phyloP scores from a whole-genome alignment of 1,140 invertebrate species.

The Trissolcus basalis region DNA sequence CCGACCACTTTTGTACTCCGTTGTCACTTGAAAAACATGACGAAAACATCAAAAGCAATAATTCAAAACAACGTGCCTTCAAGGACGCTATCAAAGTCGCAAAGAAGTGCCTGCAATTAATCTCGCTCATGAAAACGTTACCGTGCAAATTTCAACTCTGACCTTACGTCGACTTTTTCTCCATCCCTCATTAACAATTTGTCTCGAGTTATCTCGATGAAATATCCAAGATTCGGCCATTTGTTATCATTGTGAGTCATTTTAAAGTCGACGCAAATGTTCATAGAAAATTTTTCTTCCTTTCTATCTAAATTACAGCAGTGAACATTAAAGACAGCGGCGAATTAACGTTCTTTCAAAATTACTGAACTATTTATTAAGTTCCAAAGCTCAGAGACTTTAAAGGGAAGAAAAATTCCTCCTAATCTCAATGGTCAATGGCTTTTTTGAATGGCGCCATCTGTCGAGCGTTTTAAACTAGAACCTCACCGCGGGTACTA shows the following conservation, averaged over 20 bases:
- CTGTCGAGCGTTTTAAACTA: neutral
- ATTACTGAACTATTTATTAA: conserved; percentile 6
- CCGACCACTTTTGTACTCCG: conserved; percentile 32
- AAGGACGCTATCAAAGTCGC: conserved; percentile 26
- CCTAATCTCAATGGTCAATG: neutral
- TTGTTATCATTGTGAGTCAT: conserved; percentile 1
- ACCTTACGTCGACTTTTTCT: neutral
- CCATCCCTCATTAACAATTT: neutral
- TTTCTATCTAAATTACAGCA: neutral
- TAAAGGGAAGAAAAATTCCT: neutral
- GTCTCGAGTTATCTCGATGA: conserved; percentile 2
- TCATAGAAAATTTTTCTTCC: neutral
- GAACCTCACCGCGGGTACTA: too few relatives aligned
- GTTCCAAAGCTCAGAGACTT: neutral
- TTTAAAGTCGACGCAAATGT: neutral
- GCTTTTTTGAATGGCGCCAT: neutral
- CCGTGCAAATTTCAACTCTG: conserved; percentile 11
- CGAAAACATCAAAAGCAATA: conserved; percentile 47
- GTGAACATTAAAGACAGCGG: neutral
- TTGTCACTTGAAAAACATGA: conserved; percentile 34
- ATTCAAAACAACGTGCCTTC: conserved; percentile 33
- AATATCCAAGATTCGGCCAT: neutral
- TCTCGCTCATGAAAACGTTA: conserved; percentile 13
- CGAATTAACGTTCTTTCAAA: conserved; percentile 4
- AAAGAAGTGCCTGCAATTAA: conserved; percentile 34